Evolutionary conservation across 1,140 invertebrate species (phyloP), one percentile per base, ranked within the genome.

Genomic region (Mesaphorura yosii): DNA sequence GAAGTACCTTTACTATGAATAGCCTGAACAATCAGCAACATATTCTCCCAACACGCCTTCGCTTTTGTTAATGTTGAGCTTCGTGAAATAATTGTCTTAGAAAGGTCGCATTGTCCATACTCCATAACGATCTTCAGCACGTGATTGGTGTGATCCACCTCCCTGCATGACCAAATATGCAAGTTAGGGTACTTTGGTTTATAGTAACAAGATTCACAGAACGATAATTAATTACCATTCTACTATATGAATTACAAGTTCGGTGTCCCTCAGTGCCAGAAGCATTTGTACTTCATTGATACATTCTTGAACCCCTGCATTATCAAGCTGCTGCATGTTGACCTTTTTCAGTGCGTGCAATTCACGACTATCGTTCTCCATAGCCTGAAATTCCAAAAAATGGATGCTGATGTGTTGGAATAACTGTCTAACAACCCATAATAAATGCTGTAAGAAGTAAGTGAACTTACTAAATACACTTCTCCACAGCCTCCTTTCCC

Each of bases 31-130:
- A 88, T 88, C 46, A 78, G 76, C 25, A 98, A 72, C 89, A 97
- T 97, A 72, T 93, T 84, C 63, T 81, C 78, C 87, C 92, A 96
- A 73, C 91, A 94, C 68, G 84, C 88, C 60, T 86, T 76, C 29
- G 93, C 82, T 66, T 67, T 82, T 73, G 31, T 79, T 66, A 59
- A 80, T 74, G 62, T 86, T 64, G 64, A 76, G 68, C 59, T 73
- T 69, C 46, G 78, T 68, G 51, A 76, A 76, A 41, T 70, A n/a
- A 93, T 70, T 29, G 88, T 76, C 58, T 75, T 75, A 48, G 82
- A 81, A 46, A 98, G 75, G 73, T 97, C 93, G 15, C 79, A 83
- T 58, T 92, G 88, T 0, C 94, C 93, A 65, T 83, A 82, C 72
- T 98, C 94, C 81, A 98, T 81, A 2, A 97, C 81, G 48, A 96